Percentiles rank a stretch among this genome's conserved stretches.
Evolutionary conservation across 2,888 invertebrate genomes (phyloP).

Genomic region (Cremastobaeus sp.): DNA sequence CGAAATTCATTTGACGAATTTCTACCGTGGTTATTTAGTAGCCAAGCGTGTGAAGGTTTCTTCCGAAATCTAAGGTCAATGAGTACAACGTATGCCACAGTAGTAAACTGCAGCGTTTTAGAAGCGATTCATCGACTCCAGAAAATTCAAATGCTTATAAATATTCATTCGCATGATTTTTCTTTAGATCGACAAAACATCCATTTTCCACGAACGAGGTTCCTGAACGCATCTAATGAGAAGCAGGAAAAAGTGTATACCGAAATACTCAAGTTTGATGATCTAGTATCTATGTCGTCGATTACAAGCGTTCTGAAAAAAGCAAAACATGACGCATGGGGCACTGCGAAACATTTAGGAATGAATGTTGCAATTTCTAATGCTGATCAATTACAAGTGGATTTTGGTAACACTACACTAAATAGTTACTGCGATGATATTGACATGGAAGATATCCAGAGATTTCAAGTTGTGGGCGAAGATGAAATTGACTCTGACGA

Average conservation of each 20-base stretch:
- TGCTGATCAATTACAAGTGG: constrained; percentile 4
- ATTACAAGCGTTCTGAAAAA: constrained; percentile 1
- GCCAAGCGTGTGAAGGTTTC: constrained; percentile 49
- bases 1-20: constrained; percentile 5
- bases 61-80: constrained; percentile 47
- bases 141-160: constrained; percentile 3
- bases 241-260: not conserved
- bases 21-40: constrained; percentile 18
- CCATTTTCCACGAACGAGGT: constrained; percentile 1
- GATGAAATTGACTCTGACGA: constrained; percentile 13
- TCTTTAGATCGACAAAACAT: not conserved
- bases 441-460: not conserved
- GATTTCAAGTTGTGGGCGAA: not conserved
- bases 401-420: not conserved
- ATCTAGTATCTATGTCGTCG: not conserved
- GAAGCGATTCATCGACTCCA: constrained; percentile 8
- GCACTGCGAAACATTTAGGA: not conserved
- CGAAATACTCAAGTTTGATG: not conserved
- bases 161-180: constrained; percentile 4
- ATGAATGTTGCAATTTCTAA: not conserved
- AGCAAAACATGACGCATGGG: constrained; percentile 6
- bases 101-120: constrained; percentile 11
- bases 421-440: not conserved
- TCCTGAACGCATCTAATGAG: constrained; percentile 8
- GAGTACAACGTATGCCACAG: constrained; percentile 18